These are phyloP conservation scores for Cossypha caffra DNA, from an alignment of 2,797 vertebrate genomes.

Conservation along the genomic window DNA sequence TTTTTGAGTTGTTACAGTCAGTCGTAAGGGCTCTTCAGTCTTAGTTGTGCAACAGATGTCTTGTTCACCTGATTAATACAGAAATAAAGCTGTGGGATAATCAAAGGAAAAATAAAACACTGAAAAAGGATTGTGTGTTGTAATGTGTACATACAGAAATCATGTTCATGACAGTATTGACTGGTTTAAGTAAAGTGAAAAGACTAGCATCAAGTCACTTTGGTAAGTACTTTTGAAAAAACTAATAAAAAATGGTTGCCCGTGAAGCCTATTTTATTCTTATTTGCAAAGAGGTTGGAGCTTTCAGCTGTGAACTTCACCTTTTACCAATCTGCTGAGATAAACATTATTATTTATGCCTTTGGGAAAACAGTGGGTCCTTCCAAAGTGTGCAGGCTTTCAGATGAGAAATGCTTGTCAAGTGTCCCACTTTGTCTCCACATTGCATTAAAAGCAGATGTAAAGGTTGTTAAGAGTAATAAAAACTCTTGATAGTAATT, in stretches of 20 bases:
- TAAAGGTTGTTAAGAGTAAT: neutral
- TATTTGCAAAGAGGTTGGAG: neutral
- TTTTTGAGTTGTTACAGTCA: neutral
- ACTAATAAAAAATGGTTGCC: neutral
- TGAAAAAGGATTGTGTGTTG: neutral
- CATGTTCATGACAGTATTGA: neutral
- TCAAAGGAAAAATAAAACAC: neutral
- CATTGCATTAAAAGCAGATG: neutral
- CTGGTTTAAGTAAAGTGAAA: neutral
- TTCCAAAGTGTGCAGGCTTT: neutral
- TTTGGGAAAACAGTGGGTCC: neutral
- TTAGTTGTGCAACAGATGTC: neutral
- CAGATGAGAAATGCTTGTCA: neutral
- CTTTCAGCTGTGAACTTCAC: neutral
- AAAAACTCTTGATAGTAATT: neutral
- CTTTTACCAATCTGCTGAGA: neutral
- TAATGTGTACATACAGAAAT: neutral
- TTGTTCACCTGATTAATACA: neutral
- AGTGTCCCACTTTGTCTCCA: neutral
- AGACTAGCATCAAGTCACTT: neutral
- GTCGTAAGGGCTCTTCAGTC: neutral
- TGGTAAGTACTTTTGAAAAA: neutral
- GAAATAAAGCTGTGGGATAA: neutral
- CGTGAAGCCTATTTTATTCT: neutral
- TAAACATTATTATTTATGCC: neutral